Evolutionary conservation across 2,888 invertebrate species (phyloP), one percentile per base, ranked within the genome.

Genomic region (Pollenia angustigena): DNA sequence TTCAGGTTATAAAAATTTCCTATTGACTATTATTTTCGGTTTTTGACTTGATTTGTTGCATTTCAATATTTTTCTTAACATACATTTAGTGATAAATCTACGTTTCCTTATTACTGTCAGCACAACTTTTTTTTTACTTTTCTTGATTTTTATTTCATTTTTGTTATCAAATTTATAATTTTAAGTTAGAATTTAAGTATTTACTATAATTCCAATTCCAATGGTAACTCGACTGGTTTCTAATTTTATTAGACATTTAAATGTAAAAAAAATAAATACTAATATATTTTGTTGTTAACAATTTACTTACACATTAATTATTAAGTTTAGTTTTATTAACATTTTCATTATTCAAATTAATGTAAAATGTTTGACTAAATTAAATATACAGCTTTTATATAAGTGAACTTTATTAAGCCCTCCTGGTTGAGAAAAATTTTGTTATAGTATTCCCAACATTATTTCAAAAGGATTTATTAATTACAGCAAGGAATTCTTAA

Each of bases 151-250:
- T 62, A 40, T 50, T 69, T 32, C 0, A 18, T 44, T 54, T 58
- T 84, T 72, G 40, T 66, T 81, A 54, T 69, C 23, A 56, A 56
- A 50, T 58, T 58, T 50, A 4, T 58, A 72, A 72, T 16, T 58
- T 56, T 78, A 78, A 71, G 48, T 78, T 83, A 78, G 50, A 62
- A 54, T 54, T 62, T 84, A 79, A 79, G 68, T 83, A 66, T 76
- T 23, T 23, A 32, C 32, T 32, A 32, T 32, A 87, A 83, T 81
- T 84, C 76, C 72, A 81, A 81, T 84, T 87, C 81, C 84, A 87
- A 85, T 81, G 84, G 84, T 78, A 87, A 81, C 72, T 76, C 84
- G 86, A 87, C 86, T 87, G 86, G 84, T 87, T 84, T 87, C 64
- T 87, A 78, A 79, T 69, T 58, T 79, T 68, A 75, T 68, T 60